Percentiles rank a stretch among this genome's conserved stretches.
Evolutionary conservation across 2,888 invertebrate genomes (phyloP).

Genomic region (Oxyscelio sp.): DNA sequence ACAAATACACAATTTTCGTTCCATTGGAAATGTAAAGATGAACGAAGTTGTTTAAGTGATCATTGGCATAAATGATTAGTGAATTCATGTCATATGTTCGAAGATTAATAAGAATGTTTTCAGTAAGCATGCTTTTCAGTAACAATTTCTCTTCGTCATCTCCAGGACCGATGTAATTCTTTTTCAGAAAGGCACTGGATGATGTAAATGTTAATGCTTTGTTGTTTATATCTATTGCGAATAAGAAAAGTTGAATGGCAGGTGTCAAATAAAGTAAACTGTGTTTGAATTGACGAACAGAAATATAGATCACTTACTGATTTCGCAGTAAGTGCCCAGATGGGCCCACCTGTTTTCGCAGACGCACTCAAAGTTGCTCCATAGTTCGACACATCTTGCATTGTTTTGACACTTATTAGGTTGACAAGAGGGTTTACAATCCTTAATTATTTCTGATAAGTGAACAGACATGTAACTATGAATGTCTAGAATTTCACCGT

Average conservation of each 20-base stretch:
- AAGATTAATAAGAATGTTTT: slow-evolving; percentile 95
- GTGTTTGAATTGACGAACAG: slow-evolving; percentile 4
- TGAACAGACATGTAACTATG: slow-evolving; percentile 98
- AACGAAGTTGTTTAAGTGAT: slow-evolving; percentile 97
- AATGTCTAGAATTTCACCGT: slow-evolving; percentile 96
- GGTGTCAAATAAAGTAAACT: not conserved
- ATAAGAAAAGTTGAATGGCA: not conserved
- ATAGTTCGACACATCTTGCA: slow-evolving; percentile 96
- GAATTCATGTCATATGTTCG: slow-evolving; percentile 95
- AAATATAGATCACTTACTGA: slow-evolving; percentile 91
- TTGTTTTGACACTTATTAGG: slow-evolving; percentile 98
- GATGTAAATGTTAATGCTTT: slow-evolving; percentile 96
- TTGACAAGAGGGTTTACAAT: slow-evolving; percentile 97
- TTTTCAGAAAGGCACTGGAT: slow-evolving; percentile 93
- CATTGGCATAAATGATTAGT: slow-evolving; percentile 96
- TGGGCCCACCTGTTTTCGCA: slow-evolving; percentile 98
- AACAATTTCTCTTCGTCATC: slow-evolving; percentile 90
- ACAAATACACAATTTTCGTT: slow-evolving; percentile 94
- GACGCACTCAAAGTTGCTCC: slow-evolving; percentile 97
- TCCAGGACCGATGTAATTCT: slow-evolving; percentile 92
- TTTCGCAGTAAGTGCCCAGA: slow-evolving; percentile 96
- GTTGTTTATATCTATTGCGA: slow-evolving; percentile 93
- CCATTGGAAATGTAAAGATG: slow-evolving; percentile 95
- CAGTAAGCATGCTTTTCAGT: slow-evolving; percentile 93
- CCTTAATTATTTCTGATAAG: slow-evolving; percentile 96